A percentile compares a stretch with the other conserved stretches of the same genome.
Evolutionary conservation across 2,113 vertebrate species (phyloP).

Genomic region (Stictonetta naevosa): DNA sequence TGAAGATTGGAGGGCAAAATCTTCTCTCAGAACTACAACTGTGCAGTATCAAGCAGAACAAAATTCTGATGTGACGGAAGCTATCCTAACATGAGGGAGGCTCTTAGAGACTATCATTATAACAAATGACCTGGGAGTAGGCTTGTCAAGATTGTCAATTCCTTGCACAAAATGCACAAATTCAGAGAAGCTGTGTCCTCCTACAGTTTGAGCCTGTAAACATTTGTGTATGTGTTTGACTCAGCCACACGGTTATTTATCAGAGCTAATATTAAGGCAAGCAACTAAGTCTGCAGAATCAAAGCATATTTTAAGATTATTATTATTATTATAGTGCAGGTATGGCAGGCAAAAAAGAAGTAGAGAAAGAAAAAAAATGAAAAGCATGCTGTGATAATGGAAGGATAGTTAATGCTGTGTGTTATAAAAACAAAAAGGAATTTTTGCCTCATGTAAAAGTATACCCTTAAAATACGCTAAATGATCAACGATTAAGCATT

Average conservation of each 20-base stretch:
- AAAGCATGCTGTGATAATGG: constrained; percentile 26
- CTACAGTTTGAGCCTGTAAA: background rate
- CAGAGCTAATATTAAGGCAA: constrained; percentile 1
- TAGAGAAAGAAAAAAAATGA: background rate
- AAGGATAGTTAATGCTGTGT: constrained; percentile 52
- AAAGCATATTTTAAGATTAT: background rate
- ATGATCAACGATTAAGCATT: constrained; percentile 29
- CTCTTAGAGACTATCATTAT: background rate
- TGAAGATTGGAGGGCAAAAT: background rate
- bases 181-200: background rate
- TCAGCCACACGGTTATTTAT: constrained; percentile 7
- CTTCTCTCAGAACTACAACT: background rate
- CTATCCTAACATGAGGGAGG: background rate
- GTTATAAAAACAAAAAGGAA: constrained; percentile 30
- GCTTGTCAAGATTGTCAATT: background rate
- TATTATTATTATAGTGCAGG: background rate
- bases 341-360: constrained; percentile 42
- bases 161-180: background rate
- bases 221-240: background rate
- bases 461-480: constrained; percentile 24
- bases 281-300: constrained; percentile 29
- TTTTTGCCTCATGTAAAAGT: constrained; percentile 30
- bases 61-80: background rate
- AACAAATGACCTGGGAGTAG: background rate
- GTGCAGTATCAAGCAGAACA: background rate